Evolutionary conservation across 2,797 vertebrate genomes (phyloP).

Genomic region (Labroides dimidiatus): DNA sequence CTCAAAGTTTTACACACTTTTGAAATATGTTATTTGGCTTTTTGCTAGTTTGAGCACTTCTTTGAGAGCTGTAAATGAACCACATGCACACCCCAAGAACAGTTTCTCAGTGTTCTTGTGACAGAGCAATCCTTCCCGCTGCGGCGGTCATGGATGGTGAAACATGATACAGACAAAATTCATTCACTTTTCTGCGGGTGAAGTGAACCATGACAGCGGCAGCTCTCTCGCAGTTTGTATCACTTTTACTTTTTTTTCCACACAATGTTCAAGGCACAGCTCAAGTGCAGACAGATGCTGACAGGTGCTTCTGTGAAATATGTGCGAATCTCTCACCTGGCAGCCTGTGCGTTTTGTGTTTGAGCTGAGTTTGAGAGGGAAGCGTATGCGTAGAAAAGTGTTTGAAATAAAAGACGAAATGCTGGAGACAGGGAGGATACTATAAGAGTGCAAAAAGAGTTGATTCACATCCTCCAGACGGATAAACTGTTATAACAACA

Average conservation of each 20-base stretch:
- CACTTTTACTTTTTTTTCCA: constrained; percentile 22
- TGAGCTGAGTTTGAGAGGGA: constrained; percentile 29
- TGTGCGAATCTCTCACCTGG: constrained; percentile 14
- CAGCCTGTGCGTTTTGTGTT: constrained; percentile 17
- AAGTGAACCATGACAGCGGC: constrained; percentile 16
- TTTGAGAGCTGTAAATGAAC: background rate
- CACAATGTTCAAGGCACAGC: constrained; percentile 20
- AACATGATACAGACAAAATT: constrained; percentile 27
- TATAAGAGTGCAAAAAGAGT: constrained; percentile 50
- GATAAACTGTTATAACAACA: constrained; percentile 42
- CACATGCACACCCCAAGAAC: background rate
- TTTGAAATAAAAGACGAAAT: constrained; percentile 41
- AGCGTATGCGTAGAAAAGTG: constrained; percentile 29
- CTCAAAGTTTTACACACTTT: too few species aligned
- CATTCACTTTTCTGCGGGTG: constrained; percentile 18
- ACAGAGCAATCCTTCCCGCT: background rate
- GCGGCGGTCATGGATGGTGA: constrained; percentile 6
- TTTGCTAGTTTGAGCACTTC: background rate
- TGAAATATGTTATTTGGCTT: too few species aligned
- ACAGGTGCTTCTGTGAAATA: constrained; percentile 50
- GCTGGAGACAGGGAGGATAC: constrained; percentile 34
- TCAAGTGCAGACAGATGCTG: constrained; percentile 43
- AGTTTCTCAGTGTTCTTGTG: constrained; percentile 10
- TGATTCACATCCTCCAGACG: constrained; percentile 56
- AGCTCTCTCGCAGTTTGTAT: constrained; percentile 24